Conservation (phyloP, 2,113 vertebrate genomes). For the Cairina moschata region DNA sequence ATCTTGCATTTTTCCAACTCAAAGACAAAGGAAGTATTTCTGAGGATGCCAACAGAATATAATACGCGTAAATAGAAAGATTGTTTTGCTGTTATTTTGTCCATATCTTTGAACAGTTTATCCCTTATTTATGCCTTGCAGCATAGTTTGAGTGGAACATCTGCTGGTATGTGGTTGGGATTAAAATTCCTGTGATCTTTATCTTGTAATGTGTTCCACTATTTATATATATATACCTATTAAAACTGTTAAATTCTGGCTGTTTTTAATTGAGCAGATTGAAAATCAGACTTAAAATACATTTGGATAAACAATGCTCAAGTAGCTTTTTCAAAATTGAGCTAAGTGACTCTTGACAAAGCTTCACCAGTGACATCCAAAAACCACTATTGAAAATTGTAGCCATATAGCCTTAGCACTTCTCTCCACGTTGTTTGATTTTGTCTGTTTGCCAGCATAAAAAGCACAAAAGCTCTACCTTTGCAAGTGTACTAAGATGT, state of each 20-base stretch:
- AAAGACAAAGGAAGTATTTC: neutral
- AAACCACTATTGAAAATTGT: neutral
- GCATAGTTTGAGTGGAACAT: neutral
- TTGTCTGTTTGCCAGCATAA: neutral
- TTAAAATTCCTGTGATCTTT: slow-evolving; percentile 12
- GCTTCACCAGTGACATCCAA: neutral
- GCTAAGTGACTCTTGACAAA: neutral
- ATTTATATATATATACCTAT: neutral
- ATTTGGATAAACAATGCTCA: neutral
- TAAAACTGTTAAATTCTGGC: neutral
- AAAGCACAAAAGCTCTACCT: neutral
- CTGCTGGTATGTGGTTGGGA: neutral
- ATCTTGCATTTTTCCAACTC: neutral
- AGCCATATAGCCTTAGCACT: neutral
- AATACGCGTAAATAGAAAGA: neutral
- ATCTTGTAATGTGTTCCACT: neutral
- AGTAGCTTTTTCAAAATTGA: neutral
- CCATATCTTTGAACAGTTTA: neutral
- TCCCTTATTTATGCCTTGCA: neutral
- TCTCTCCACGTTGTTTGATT: neutral
- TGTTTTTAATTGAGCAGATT: neutral
- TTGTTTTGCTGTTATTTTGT: neutral
- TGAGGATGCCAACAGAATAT: neutral
- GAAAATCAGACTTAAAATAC: neutral
- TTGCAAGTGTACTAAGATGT: neutral